A percentile compares a stretch with the other conserved stretches of the same genome.
These are phyloP conservation scores for Dendrolimus houi DNA, from an alignment of 2,888 invertebrate genomes.

Conservation along the genomic window DNA sequence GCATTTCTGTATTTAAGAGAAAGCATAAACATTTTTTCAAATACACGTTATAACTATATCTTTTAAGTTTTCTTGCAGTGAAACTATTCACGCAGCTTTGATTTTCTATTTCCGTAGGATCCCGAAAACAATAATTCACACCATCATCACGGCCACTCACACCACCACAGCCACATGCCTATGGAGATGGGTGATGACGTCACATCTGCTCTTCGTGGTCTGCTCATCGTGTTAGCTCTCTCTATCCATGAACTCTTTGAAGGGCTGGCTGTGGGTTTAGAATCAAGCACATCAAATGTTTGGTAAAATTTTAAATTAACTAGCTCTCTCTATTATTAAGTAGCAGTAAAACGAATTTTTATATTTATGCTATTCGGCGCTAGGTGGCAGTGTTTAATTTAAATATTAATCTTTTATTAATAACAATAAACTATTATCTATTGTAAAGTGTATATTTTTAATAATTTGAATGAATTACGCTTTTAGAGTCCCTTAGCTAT, in stretches of 20 bases:
- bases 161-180: conserved; percentile 67
- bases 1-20: too few species aligned
- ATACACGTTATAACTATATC: too few species aligned
- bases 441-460: too few species aligned
- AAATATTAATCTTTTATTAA: too few species aligned
- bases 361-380: conserved; percentile 8
- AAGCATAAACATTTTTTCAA: too few species aligned
- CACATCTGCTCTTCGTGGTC: conserved; percentile 79
- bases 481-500: too few species aligned
- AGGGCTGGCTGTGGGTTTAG: conserved; percentile 88
- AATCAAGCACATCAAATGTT: conserved; percentile 70
- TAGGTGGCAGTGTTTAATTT: conserved; percentile 23
- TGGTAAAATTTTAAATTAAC: conserved; percentile 36
- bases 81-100: too few species aligned
- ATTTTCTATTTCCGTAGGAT: conserved; percentile 27
- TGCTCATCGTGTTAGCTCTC: conserved; percentile 88
- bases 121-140: conserved; percentile 27
- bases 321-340: conserved; percentile 19
- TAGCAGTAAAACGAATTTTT: conserved; percentile 11
- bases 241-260: conserved; percentile 92
- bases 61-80: too few species aligned
- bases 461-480: too few species aligned
- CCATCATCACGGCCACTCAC: conserved; percentile 34
- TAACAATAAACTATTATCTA: too few species aligned
- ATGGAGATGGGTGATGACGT: conserved; percentile 51